A percentile compares a stretch with the other conserved stretches of the same genome.
phyloP scores from a whole-genome alignment of 2,888 invertebrate species.

The Cataglyphis cursor region DNA sequence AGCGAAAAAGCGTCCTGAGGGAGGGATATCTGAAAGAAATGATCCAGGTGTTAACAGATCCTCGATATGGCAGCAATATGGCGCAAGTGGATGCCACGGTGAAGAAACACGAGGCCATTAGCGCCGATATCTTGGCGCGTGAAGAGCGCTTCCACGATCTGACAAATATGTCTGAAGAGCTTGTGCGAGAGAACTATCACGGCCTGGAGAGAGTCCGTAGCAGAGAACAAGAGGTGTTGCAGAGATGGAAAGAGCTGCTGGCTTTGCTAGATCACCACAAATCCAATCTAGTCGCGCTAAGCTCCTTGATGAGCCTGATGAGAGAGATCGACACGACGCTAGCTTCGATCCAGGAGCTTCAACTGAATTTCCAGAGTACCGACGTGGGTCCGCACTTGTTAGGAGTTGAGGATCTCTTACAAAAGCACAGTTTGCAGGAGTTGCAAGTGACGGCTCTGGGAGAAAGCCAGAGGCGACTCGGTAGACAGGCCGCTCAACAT shows the following conservation, averaged over 20 bases:
- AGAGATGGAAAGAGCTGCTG: constrained; percentile 95
- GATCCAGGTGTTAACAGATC: constrained; percentile 97
- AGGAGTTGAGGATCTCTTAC: constrained; percentile 97
- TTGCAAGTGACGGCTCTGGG: constrained; percentile 94
- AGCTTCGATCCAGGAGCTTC: constrained; percentile 94
- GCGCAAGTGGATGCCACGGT: constrained; percentile 98
- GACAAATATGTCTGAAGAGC: constrained; percentile 96
- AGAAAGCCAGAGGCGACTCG: constrained; percentile 93
- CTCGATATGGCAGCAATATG: constrained; percentile 95
- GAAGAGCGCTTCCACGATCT: constrained; percentile 98
- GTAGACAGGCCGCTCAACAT: constrained; percentile 88
- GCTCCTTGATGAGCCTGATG: constrained; percentile 94
- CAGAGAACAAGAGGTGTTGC: constrained; percentile 92
- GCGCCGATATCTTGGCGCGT: constrained; percentile 97
- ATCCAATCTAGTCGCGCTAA: constrained; percentile 92
- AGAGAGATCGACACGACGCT: constrained; percentile 97
- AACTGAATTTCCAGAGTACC: constrained; percentile 92
- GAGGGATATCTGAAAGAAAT: constrained; percentile 99
- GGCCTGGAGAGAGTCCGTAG: constrained; percentile 92
- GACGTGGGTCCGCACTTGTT: constrained; percentile 97
- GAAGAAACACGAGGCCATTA: constrained; percentile 99
- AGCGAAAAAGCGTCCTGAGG: constrained; percentile 96
- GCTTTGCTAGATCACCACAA: constrained; percentile 95
- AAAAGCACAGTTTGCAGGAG: constrained; percentile 97
- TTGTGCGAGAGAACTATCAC: constrained; percentile 96